Conservation (phyloP, 2,113 vertebrate species). For the Balaeniceps rex region DNA sequence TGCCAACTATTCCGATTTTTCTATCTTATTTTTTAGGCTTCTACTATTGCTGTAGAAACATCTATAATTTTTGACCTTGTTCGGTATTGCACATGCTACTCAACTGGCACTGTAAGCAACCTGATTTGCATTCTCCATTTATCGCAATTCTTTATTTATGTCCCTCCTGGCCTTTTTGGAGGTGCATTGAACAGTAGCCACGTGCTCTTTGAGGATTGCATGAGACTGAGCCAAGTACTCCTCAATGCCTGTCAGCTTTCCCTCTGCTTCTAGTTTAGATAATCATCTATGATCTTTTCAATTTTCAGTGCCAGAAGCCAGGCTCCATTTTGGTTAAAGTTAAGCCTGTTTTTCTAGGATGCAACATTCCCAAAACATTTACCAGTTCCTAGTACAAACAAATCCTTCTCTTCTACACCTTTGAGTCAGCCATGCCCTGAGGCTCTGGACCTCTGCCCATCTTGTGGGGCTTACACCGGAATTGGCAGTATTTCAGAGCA, state of each 20-base stretch:
- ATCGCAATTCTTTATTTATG: background rate
- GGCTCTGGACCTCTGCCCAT: background rate
- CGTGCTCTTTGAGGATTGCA: background rate
- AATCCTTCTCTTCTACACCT: background rate
- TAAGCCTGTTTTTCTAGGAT: background rate
- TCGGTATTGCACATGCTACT: background rate
- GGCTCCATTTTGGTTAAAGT: background rate
- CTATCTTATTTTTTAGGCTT: background rate
- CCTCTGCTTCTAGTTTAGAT: background rate
- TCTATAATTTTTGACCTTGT: background rate
- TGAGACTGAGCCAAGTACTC: background rate
- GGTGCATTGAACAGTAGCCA: background rate
- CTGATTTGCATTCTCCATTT: background rate
- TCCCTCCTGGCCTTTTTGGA: background rate
- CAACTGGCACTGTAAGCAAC: background rate
- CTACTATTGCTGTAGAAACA: background rate
- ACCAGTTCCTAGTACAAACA: background rate
- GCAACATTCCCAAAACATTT: background rate
- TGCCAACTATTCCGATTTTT: background rate
- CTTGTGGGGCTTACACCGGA: background rate
- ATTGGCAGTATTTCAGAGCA: background rate
- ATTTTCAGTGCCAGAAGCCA: background rate
- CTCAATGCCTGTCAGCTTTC: background rate
- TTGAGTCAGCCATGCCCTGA: background rate
- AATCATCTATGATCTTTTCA: background rate